These are phyloP conservation scores for Drosophila austrosaltans DNA, from an alignment of 2,888 invertebrate genomes.

Conservation along the genomic window DNA sequence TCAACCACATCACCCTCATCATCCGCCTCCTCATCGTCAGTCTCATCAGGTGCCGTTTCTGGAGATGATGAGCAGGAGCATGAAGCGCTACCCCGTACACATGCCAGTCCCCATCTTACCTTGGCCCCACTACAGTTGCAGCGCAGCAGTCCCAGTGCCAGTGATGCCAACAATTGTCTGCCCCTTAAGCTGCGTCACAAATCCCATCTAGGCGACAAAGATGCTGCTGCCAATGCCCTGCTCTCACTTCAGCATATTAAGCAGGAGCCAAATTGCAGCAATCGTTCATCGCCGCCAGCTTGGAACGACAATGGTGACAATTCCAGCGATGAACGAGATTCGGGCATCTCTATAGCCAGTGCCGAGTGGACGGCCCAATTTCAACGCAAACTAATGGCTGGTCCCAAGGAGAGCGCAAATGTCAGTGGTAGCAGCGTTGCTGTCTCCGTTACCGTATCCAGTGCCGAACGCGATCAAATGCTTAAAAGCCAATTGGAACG, in stretches of 20 bases:
- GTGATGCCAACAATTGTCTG: conserved; percentile 90
- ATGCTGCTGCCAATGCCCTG: conserved; percentile 92
- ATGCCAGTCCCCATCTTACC: conserved; percentile 24
- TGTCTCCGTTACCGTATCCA: conserved; percentile 43
- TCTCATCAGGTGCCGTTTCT: conserved; percentile 85
- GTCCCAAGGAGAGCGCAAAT: conserved; percentile 45
- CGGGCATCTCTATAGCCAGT: conserved; percentile 91
- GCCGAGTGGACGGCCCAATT: conserved; percentile 82
- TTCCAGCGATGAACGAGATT: conserved; percentile 94
- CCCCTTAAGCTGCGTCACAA: conserved; percentile 96
- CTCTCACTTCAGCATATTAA: conserved; percentile 93
- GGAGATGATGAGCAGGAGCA: conserved; percentile 84
- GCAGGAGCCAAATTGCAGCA: conserved; percentile 91
- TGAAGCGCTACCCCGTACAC: conserved; percentile 79
- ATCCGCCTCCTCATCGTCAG: conserved; percentile 86
- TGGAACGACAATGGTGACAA: conserved; percentile 92
- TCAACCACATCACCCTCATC: conserved; percentile 85
- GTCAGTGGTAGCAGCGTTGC: background rate
- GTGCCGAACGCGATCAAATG: conserved; percentile 86
- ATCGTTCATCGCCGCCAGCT: conserved; percentile 88
- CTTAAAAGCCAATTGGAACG: conserved; percentile 94
- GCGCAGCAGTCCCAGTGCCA: conserved; percentile 67
- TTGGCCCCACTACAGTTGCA: conserved; percentile 39
- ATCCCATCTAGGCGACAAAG: conserved; percentile 94
- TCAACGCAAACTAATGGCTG: conserved; percentile 75